Conservation (phyloP, 1,140 invertebrate species). For the Papilio helenus region DNA sequence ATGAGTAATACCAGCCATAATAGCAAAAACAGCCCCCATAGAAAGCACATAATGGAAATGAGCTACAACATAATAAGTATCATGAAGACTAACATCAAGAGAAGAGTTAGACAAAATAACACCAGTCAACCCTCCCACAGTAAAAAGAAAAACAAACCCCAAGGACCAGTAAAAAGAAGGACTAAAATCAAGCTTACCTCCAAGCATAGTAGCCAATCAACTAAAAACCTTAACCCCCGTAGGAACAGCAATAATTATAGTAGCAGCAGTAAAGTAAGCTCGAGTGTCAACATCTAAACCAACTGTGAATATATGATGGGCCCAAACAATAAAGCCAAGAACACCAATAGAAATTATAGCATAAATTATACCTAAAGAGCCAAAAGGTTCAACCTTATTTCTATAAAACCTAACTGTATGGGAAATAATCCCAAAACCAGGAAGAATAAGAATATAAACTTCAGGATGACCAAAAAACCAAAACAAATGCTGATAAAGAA, state of each 20-base stretch:
- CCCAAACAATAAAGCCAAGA: slow-evolving; percentile 85
- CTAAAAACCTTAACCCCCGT: slow-evolving; percentile 88
- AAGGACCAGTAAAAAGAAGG: slow-evolving; percentile 85
- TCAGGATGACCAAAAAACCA: slow-evolving; percentile 92
- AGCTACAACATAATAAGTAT: slow-evolving; percentile 90
- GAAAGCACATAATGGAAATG: slow-evolving; percentile 89
- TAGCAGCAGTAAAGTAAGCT: slow-evolving; percentile 89
- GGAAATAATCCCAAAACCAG: slow-evolving; percentile 86
- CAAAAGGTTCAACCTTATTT: slow-evolving; percentile 56
- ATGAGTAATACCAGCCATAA: slow-evolving; percentile 86
- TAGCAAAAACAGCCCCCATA: slow-evolving; percentile 88
- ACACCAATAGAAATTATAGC: slow-evolving; percentile 52
- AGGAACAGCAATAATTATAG: slow-evolving; percentile 89
- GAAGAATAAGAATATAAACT: slow-evolving; percentile 89
- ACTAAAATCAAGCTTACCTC: slow-evolving; percentile 81
- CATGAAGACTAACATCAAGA: slow-evolving; percentile 88
- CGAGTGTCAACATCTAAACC: slow-evolving; percentile 89
- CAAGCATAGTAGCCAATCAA: slow-evolving; percentile 84
- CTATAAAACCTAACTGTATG: slow-evolving; percentile 84
- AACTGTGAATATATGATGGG: slow-evolving; percentile 89
- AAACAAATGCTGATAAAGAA: slow-evolving; percentile 91
- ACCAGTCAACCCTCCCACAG: slow-evolving; percentile 85
- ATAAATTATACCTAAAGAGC: slow-evolving; percentile 55
- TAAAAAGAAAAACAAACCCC: slow-evolving; percentile 90
- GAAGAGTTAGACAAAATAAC: slow-evolving; percentile 87